These are phyloP conservation scores for Aphodius granarius DNA, from an alignment of 2,888 invertebrate species.

Conservation along the genomic window DNA sequence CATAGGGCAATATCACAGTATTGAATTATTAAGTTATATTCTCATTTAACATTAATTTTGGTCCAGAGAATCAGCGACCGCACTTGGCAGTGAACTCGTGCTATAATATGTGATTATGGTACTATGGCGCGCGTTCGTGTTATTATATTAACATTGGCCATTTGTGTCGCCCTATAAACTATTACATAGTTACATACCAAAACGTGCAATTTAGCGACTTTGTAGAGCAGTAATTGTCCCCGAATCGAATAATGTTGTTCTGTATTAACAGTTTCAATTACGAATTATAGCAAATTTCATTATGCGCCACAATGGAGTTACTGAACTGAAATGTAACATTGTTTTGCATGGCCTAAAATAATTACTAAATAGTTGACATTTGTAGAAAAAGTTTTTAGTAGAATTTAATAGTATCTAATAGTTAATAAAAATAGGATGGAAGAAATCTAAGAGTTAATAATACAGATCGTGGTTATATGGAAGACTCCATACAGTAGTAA, in stretches of 20 bases:
- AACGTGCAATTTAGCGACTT: neutral
- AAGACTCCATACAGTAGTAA: too few species aligned
- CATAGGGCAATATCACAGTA: neutral
- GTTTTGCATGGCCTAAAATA: too few species aligned
- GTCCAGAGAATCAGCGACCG: neutral
- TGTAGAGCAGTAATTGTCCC: neutral
- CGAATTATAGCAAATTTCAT: neutral
- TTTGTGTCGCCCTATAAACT: neutral
- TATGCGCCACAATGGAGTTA: neutral
- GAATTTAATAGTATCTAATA: too few species aligned
- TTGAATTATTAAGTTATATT: neutral
- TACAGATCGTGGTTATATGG: too few species aligned
- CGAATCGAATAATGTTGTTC: neutral
- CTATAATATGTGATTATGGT: neutral
- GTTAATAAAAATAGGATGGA: too few species aligned
- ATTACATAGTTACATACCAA: neutral
- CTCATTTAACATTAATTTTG: neutral
- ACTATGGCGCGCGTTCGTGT: neutral
- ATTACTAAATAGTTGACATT: too few species aligned
- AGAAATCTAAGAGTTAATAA: too few species aligned
- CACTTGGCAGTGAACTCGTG: neutral
- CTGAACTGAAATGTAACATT: neutral
- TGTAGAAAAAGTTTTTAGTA: too few species aligned
- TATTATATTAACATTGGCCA: neutral
- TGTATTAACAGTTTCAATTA: neutral